Base-by-base conservation (phyloP, 2,113 vertebrate species). In the Dipodomys ordii region DNA sequence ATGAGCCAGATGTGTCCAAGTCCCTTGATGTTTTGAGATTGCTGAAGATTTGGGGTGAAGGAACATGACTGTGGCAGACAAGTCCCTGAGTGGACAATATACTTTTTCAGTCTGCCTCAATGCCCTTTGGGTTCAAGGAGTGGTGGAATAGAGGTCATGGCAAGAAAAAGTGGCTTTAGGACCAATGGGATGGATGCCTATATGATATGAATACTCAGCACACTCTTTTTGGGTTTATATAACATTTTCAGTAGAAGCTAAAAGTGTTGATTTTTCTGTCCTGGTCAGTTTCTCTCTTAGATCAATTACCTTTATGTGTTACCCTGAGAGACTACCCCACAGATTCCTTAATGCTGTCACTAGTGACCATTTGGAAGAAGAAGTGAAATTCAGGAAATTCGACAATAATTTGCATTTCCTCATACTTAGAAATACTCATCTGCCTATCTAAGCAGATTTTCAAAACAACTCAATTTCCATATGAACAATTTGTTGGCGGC, bases 391-490 rank as follows among this genome's bases (percentile, higher is more conserved):
- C 0, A 44, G 19, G 39, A 62, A 93, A 94, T 93, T 93, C 84
- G 72, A 93, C 94, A 96, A 96, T 88, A 35, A 92, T 88, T 87
- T 94, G 35, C 1, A 69, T 39, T 88, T 79, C 19, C 46, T 85
- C 87, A 87, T 68, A 86, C 35, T 76, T 93, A 90, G 90, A 93
- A 73, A 65, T 84, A 86, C 39, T 28, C 83, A 93, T 62, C 64
- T 81, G 7, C 87, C 72, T 92, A 77, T 88, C 68, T 73, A 93
- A 95, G 85, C 85, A 90, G 88, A 92, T 92, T 95, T 96, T 95
- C 35, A 83, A 90, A 97, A 88, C 73, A 94, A 32, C 13, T 62
- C 72, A 1, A 93, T 95, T 94, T 95, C 84, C 78, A 84, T 95
- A 91, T 0, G 10, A 91, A 91, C 92, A 92, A 78, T 32, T 96